Conservation (phyloP, 2,888 invertebrate species). For the Leptopterna dolabrata region DNA sequence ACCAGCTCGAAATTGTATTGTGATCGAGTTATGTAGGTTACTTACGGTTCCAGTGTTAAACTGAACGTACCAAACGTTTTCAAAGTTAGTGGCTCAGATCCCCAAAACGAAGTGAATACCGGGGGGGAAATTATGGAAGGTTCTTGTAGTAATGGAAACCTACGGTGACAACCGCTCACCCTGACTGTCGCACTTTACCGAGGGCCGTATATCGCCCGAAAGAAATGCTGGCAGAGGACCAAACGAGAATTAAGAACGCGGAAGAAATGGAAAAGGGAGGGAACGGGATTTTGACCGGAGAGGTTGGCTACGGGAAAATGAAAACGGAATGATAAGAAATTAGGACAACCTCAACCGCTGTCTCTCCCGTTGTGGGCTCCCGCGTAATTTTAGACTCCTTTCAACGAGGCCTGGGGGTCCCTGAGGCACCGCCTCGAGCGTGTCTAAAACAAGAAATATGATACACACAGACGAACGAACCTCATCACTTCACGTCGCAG, state of each 20-base stretch:
- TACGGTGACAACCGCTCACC: not conserved
- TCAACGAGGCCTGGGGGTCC: not conserved
- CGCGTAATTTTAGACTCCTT: constrained; percentile 40
- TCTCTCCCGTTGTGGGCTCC: constrained; percentile 10
- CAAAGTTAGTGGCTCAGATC: not conserved
- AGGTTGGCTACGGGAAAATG: constrained; percentile 7
- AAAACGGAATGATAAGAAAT: constrained; percentile 45
- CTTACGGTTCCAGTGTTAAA: too few species aligned
- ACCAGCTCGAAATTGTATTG: too few species aligned
- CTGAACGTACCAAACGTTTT: too few species aligned
- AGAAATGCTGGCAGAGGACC: not conserved
- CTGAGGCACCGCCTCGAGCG: not conserved
- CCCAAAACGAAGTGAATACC: not conserved
- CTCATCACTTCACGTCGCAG: not conserved
- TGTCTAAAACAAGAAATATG: not conserved
- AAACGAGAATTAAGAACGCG: constrained; percentile 1
- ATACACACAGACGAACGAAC: not conserved
- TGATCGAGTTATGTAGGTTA: too few species aligned
- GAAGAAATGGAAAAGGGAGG: not conserved
- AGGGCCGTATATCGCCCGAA: not conserved
- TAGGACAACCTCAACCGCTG: constrained; percentile 31
- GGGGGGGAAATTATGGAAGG: not conserved
- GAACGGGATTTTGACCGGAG: constrained; percentile 5
- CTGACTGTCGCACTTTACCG: not conserved
- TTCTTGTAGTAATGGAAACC: not conserved